These are phyloP conservation scores for Salmo trutta DNA, from an alignment of 2,797 vertebrate genomes.

Conservation along the genomic window DNA sequence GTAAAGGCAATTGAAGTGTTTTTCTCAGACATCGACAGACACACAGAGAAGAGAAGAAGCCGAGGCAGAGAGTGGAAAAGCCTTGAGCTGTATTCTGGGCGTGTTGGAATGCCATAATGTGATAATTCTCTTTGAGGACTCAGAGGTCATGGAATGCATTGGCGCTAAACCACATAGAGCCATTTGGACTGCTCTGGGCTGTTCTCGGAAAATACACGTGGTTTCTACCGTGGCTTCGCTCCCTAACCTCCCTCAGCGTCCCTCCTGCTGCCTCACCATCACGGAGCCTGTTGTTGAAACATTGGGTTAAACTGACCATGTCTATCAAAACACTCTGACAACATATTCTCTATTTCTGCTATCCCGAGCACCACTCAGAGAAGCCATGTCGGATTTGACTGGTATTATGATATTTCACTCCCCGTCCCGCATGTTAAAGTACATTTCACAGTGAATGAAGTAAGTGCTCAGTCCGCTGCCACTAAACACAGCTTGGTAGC, in stretches of 20 bases:
- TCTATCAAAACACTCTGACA: slow-evolving; percentile 73
- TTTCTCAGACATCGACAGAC: slow-evolving; percentile 65
- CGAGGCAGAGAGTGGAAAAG: slow-evolving; percentile 51
- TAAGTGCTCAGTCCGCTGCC: slow-evolving; percentile 40
- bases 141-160: slow-evolving; percentile 73
- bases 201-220: slow-evolving; percentile 67
- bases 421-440: slow-evolving; percentile 56
- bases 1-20: slow-evolving; percentile 54
- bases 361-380: slow-evolving; percentile 46
- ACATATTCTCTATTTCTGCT: slow-evolving; percentile 61
- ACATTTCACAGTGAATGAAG: slow-evolving; percentile 65
- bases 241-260: too few species aligned
- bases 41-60: slow-evolving; percentile 6
- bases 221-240: too few species aligned
- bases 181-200: slow-evolving; percentile 59
- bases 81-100: slow-evolving; percentile 73
- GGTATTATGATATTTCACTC: slow-evolving; percentile 63
- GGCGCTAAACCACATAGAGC: slow-evolving; percentile 74
- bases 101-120: slow-evolving; percentile 80
- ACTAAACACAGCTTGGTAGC: slow-evolving; percentile 56
- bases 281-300: slow-evolving; percentile 59
- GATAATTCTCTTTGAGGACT: slow-evolving; percentile 79
- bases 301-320: slow-evolving; percentile 63
- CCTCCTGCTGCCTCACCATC: slow-evolving; percentile 44
- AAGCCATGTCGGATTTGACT: slow-evolving; percentile 51